Conservation (phyloP, 2,797 vertebrate genomes). For the Crenichthys baileyi region DNA sequence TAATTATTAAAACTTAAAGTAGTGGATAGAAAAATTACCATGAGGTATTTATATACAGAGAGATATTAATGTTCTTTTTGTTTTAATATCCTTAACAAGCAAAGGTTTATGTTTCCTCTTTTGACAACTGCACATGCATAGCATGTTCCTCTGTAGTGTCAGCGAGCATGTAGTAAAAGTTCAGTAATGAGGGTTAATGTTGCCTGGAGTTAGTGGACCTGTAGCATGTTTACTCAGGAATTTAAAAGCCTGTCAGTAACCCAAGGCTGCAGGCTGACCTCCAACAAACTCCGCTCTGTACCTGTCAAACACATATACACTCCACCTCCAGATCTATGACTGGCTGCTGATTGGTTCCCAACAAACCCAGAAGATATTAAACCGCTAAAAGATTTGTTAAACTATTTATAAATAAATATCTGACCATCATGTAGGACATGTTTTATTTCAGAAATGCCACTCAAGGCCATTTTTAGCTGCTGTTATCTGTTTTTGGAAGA, state of each 20-base stretch:
- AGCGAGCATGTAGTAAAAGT: not conserved
- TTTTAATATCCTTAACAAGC: not conserved
- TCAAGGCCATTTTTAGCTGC: not conserved
- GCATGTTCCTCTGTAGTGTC: constrained; percentile 8
- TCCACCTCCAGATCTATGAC: constrained; percentile 6
- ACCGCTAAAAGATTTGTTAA: not conserved
- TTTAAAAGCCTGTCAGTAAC: constrained; percentile 61
- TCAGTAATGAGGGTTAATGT: constrained; percentile 58
- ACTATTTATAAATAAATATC: constrained; percentile 10
- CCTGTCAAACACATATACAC: constrained; percentile 35
- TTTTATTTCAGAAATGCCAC: not conserved
- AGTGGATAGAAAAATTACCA: not conserved
- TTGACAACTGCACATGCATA: not conserved
- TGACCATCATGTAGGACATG: not conserved
- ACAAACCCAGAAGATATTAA: not conserved
- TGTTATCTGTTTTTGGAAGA: constrained; percentile 50
- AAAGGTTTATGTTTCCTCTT: not conserved
- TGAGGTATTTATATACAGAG: not conserved
- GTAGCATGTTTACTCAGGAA: constrained; percentile 59
- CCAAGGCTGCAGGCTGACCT: constrained; percentile 45
- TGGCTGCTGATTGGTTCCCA: constrained; percentile 9
- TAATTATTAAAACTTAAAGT: not conserved
- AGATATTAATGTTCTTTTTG: not conserved
- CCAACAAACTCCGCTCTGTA: constrained; percentile 36
- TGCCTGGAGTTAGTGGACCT: constrained; percentile 40